Evolutionary conservation across 2,888 invertebrate species (phyloP), one percentile per base, ranked within the genome.

Genomic region (Platycheirus rosarum): DNA sequence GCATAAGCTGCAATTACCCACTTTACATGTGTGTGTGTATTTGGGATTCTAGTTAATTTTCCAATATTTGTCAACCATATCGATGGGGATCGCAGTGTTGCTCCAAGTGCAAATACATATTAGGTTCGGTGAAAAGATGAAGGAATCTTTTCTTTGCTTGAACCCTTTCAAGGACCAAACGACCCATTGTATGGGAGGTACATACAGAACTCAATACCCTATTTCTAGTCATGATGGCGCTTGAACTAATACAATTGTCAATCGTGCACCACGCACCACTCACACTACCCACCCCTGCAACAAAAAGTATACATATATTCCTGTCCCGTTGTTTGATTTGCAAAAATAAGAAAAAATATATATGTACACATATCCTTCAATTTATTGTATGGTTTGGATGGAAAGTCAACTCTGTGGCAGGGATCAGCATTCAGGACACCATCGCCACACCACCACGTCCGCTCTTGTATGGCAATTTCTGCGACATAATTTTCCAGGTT

Each of bases 401-500:
- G 53, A 57, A n/a, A 42, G 37, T 35, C 26, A 11, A n/a, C n/a
- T 18, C 44, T 51, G 57, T 44, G 32, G 35, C 48, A 51, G 20
- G 32, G 51, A 16, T 49, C 26, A 40, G 60, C 35, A 49, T n/a
- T 42, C 37, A 29, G 69, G 5, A 26, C 20, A 44, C 32, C 8
- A 18, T 23, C 46, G 26, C 44, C 37, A 11, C 23, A 2, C 35
- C 20, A 26, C 44, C 37, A 20, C 48, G 4, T 8, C 1, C 13
- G 1, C 40, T 26, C 46, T 46, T 32, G 60, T 48, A 75, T 68
- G 71, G 48, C 68, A 70, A 73, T 77, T 77, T 71, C 68, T 71
- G 71, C 71, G 82, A 77, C 71, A 82, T 77, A 63, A 77, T 82
- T 82, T 82, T 57, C 77, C 82, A 77, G 62, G 82, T 77, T 82